Evolutionary conservation across 2,797 vertebrate genomes (phyloP), one percentile per base, ranked within the genome.

Genomic region (Gambusia yucatana): DNA sequence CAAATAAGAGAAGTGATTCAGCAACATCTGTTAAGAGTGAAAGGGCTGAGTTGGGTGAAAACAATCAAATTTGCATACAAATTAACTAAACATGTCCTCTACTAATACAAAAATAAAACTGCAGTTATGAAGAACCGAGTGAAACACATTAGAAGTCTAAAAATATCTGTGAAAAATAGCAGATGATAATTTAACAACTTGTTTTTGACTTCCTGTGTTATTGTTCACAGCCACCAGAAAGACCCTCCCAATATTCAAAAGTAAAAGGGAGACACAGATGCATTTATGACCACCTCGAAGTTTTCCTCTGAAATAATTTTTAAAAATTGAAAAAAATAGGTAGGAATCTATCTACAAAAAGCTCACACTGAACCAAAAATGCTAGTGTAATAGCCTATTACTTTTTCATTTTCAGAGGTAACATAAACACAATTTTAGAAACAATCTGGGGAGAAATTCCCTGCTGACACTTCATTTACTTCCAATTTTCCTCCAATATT

Each of bases 391-490:
- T 36, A 7, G 43, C 43, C 9, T 25, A n/a, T 61, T n/a, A 43
- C 43, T 74, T 36, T 2, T 72, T 67, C 70, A 22, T 70, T 48
- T 28, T 41, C 13, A 55, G 70, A 22, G 33, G 46, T 46, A 43
- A 74, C 59, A 67, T 70, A 77, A 86, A 80, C 61, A 36, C 50
- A 67, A 50, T 79, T 73, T 77, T 14, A 69, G 43, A 44, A 25
- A 63, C 36, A 71, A 79, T 79, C 69, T 65, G 63, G 14, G 50
- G 44, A 65, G 44, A 84, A 80, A 79, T 70, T 48, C 30, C 52
- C 71, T 28, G 50, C 79, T 59, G 77, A 80, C 63, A 77, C 72
- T 74, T 28, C 8, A 71, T 76, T 77, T 48, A 13, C 41, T 33
- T 71, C 22, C 72, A 73, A 63, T 72, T 72, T 3, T 78, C 25